phyloP scores from a whole-genome alignment of 2,888 invertebrate species.

The Desoria tigrina region DNA sequence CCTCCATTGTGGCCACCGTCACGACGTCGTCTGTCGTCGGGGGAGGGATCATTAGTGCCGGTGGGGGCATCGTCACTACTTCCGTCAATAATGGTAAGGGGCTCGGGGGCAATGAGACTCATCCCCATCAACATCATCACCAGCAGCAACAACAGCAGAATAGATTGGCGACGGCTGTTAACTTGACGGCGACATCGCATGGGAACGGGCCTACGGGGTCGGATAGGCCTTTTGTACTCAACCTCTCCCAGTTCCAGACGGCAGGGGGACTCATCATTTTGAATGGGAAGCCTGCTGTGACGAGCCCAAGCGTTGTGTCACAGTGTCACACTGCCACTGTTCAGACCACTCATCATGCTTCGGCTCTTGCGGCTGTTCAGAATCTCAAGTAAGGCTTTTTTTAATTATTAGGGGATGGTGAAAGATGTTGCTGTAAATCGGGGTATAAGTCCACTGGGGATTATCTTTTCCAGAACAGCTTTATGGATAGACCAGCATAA shows the following conservation, averaged over 20 bases:
- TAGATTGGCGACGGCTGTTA: constrained; percentile 34
- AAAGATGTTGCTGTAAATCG: not conserved
- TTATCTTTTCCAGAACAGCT: too few species aligned
- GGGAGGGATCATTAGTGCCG: constrained; percentile 12
- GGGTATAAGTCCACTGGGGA: too few species aligned
- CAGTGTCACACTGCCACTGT: constrained; percentile 40
- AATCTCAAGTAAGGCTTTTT: constrained; percentile 46
- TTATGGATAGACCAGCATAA: too few species aligned
- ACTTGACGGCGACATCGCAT: constrained; percentile 34
- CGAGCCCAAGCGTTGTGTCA: constrained; percentile 36
- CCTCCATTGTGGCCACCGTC: constrained; percentile 35
- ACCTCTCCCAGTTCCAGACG: constrained; percentile 76
- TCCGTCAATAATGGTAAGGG: not conserved
- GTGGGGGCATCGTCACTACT: not conserved
- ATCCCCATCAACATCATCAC: constrained; percentile 15
- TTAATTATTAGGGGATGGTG: not conserved
- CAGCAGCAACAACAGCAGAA: constrained; percentile 21
- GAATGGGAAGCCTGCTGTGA: constrained; percentile 58
- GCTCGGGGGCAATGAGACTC: not conserved
- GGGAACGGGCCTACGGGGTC: constrained; percentile 11
- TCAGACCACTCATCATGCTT: constrained; percentile 44
- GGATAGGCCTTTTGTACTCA: constrained; percentile 66
- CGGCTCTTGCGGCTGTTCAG: constrained; percentile 47
- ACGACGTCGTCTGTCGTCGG: constrained; percentile 31
- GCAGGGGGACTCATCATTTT: constrained; percentile 79